Conservation (phyloP, 2,888 invertebrate species). For the Prosapia bicincta region DNA sequence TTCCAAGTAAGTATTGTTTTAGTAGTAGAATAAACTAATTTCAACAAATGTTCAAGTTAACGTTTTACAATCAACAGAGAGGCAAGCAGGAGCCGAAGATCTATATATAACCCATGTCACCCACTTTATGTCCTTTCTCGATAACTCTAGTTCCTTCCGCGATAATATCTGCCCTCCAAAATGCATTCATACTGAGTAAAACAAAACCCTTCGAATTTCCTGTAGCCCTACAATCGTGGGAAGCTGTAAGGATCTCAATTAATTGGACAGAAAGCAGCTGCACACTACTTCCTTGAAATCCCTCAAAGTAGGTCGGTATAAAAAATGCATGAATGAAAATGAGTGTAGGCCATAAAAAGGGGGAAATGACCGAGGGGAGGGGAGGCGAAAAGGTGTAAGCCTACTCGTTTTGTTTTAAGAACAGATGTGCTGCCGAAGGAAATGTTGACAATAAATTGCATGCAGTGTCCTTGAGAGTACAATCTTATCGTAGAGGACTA, state of each 20-base stretch:
- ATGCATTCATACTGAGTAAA: not conserved
- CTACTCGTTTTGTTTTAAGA: slow-evolving; percentile 4
- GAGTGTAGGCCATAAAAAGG: slow-evolving; percentile 3
- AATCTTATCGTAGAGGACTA: not conserved
- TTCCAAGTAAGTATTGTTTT: too few species aligned
- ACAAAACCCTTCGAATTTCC: not conserved
- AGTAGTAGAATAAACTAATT: too few species aligned
- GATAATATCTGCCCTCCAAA: not conserved
- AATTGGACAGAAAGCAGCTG: slow-evolving; percentile 5
- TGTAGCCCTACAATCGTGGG: not conserved
- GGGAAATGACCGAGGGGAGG: not conserved
- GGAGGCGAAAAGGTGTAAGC: slow-evolving; percentile 14
- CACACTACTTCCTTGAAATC: slow-evolving; percentile 5
- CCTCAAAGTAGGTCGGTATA: slow-evolving; percentile 12
- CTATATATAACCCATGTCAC: too few species aligned
- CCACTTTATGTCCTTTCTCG: too few species aligned
- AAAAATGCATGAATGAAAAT: slow-evolving; percentile 25
- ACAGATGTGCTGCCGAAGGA: not conserved
- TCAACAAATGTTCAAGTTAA: too few species aligned
- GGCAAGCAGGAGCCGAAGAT: too few species aligned
- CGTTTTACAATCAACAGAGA: too few species aligned
- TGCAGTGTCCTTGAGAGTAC: not conserved
- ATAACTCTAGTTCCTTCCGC: too few species aligned
- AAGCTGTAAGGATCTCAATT: not conserved
- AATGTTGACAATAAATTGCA: not conserved